Conservation (phyloP, 1,140 invertebrate genomes). For the Trialeurodes vaporariorum region DNA sequence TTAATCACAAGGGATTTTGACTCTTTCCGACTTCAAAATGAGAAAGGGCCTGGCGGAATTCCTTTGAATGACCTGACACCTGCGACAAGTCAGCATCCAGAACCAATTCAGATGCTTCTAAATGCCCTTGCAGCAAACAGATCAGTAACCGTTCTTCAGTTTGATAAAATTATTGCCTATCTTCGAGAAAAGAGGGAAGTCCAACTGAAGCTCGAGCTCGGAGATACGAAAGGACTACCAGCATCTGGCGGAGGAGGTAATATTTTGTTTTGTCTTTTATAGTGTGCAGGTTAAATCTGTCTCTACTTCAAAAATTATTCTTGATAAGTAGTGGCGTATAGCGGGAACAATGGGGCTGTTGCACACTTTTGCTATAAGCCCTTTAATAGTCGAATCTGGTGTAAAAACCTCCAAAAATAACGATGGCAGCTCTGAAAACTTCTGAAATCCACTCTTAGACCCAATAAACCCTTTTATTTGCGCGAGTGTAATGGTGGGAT, state of each 20-base stretch:
- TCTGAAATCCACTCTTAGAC: too few relatives aligned
- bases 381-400: too few relatives aligned
- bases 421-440: too few relatives aligned
- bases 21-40: constrained; percentile 44
- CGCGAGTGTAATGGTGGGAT: too few relatives aligned
- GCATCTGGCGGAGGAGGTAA: constrained; percentile 5
- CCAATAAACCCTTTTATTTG: too few relatives aligned
- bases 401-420: too few relatives aligned
- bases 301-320: too few relatives aligned
- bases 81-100: constrained; percentile 46
- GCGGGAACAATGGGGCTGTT: too few relatives aligned
- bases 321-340: too few relatives aligned
- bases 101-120: constrained; percentile 56
- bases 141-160: constrained; percentile 63
- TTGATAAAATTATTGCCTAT: constrained; percentile 68
- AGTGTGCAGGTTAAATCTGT: too few relatives aligned
- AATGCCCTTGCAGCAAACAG: constrained; percentile 68
- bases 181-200: constrained; percentile 59
- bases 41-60: constrained; percentile 32
- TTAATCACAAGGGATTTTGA: constrained; percentile 68
- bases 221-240: constrained; percentile 35
- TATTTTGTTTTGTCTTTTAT: too few relatives aligned
- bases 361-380: too few relatives aligned
- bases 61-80: constrained; percentile 27
- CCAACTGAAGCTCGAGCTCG: constrained; percentile 56